phyloP scores from a whole-genome alignment of 2,888 invertebrate genomes.

The Parapristionchus giblindavisi region DNA sequence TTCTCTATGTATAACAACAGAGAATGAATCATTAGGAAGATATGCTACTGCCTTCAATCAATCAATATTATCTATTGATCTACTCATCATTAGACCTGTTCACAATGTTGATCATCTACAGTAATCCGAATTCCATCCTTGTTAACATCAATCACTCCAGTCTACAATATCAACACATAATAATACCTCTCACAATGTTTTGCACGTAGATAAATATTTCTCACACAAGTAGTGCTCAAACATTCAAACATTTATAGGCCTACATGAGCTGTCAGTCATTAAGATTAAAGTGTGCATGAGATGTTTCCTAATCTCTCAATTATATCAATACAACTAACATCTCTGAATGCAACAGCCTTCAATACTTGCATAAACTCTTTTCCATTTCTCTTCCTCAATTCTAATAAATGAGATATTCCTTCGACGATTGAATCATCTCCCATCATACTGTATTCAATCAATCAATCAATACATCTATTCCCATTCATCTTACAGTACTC shows the following conservation, averaged over 20 bases:
- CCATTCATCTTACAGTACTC: slow-evolving; percentile 27
- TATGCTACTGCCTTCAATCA: slow-evolving; percentile 30
- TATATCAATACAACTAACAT: slow-evolving; percentile 6
- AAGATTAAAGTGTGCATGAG: too few relatives aligned
- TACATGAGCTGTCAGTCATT: too few relatives aligned
- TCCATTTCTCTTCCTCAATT: slow-evolving; percentile 32
- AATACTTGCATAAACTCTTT: slow-evolving; percentile 31
- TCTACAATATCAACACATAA: background rate
- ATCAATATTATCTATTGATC: background rate
- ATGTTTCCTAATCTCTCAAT: background rate
- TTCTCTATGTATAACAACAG: slow-evolving; percentile 2
- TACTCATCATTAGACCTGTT: background rate
- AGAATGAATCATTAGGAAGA: slow-evolving; percentile 16
- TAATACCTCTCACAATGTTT: background rate
- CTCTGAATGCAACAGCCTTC: slow-evolving; percentile 36
- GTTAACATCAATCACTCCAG: slow-evolving; percentile 24
- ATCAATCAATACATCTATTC: background rate
- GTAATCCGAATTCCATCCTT: slow-evolving; percentile 22
- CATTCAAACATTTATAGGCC: too few relatives aligned
- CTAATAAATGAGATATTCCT: slow-evolving; percentile 14
- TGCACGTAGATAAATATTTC: background rate
- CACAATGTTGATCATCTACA: slow-evolving; percentile 35
- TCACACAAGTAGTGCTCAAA: background rate
- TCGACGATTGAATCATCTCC: slow-evolving; percentile 36
- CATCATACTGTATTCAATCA: slow-evolving; percentile 27